Conservation (phyloP, 2,113 vertebrate genomes). For the Corythornis cristatus region DNA sequence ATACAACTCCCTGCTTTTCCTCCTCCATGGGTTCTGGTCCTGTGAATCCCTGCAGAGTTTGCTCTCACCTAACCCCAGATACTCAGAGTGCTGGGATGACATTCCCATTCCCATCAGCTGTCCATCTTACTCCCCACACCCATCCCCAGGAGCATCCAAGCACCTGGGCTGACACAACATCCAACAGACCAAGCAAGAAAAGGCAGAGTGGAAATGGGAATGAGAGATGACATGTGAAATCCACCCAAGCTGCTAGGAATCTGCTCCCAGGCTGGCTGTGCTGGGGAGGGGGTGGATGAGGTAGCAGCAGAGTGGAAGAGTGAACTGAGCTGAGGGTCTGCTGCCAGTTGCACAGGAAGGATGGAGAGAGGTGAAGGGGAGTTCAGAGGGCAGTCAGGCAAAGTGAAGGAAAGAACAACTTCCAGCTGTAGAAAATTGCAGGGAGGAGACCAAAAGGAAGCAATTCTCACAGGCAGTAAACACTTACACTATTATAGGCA, state of each 20-base stretch:
- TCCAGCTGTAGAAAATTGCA: constrained; percentile 56
- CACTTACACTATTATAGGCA: constrained; percentile 5
- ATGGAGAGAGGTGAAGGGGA: constrained; percentile 21
- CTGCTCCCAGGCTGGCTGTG: neutral
- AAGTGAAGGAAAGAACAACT: constrained; percentile 41
- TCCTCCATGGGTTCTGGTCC: neutral
- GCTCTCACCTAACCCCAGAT: neutral
- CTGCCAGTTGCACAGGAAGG: constrained; percentile 40
- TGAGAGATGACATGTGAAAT: neutral
- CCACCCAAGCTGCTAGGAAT: neutral
- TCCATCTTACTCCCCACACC: neutral
- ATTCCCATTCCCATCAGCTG: neutral
- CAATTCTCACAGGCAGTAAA: constrained; percentile 43
- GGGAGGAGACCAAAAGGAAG: constrained; percentile 53
- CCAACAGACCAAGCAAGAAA: neutral
- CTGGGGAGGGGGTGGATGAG: neutral
- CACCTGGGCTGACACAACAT: constrained; percentile 7
- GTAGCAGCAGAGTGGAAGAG: neutral
- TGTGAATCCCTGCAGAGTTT: neutral
- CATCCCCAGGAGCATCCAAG: neutral
- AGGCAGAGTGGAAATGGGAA: neutral
- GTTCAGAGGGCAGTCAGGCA: constrained; percentile 42
- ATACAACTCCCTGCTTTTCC: neutral
- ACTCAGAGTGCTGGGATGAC: neutral
- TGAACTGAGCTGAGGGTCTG: neutral